Conservation (phyloP, 2,888 invertebrate species). For the Ypsolopha sequella region DNA sequence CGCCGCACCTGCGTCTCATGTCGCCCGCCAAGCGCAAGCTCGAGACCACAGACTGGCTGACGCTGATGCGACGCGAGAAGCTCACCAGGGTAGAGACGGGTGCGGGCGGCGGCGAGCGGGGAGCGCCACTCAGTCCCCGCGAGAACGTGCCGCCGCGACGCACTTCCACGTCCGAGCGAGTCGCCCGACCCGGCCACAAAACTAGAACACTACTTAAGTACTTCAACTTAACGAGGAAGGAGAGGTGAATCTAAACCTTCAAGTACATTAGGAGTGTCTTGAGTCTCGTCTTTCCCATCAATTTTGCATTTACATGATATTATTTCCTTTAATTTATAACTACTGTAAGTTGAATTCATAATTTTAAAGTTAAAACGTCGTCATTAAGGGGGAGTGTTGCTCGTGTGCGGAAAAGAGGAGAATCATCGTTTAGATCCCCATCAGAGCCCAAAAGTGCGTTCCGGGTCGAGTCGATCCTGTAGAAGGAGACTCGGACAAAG, state of each 20-base stretch:
- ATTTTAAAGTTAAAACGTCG: too few species aligned
- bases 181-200: conserved; percentile 27
- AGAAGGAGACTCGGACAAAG: too few species aligned
- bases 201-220: conserved; percentile 43
- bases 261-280: too few species aligned
- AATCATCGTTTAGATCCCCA: too few species aligned
- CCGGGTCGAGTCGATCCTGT: too few species aligned
- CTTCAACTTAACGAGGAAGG: conserved; percentile 34
- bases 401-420: too few species aligned
- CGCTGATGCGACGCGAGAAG: conserved; percentile 30
- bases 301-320: too few species aligned
- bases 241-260: conserved; percentile 15
- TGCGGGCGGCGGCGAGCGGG: conserved; percentile 9
- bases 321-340: too few species aligned
- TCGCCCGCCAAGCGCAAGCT: conserved; percentile 76
- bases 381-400: too few species aligned
- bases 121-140: conserved; percentile 30
- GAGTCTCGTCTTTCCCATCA: too few species aligned
- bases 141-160: conserved; percentile 30
- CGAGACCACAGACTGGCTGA: conserved; percentile 80
- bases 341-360: too few species aligned
- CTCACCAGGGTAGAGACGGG: conserved; percentile 14
- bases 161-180: conserved; percentile 30
- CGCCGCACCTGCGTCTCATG: conserved; percentile 78
- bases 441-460: too few species aligned